phyloP scores from a whole-genome alignment of 1,140 invertebrate genomes.

The Rhagoletis zephyria region DNA sequence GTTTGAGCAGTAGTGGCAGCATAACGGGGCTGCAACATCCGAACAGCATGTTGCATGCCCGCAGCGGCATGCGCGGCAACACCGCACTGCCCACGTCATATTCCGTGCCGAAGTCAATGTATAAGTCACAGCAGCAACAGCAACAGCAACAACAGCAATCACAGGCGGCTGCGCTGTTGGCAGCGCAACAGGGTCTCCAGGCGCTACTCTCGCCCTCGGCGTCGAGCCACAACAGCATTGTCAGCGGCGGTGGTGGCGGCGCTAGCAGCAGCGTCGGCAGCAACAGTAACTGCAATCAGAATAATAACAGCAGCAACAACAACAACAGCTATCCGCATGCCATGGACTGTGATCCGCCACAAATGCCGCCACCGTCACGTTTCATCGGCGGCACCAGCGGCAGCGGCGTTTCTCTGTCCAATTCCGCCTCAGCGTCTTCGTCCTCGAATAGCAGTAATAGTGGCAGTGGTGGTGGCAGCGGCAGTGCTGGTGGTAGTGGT shows the following conservation, averaged over 20 bases:
- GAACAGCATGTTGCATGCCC: constrained; percentile 11
- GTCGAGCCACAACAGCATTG: constrained; percentile 47
- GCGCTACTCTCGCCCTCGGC: constrained; percentile 54
- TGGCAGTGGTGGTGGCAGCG: not conserved
- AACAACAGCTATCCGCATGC: constrained; percentile 66
- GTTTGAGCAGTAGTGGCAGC: constrained; percentile 48
- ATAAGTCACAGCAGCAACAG: constrained; percentile 55
- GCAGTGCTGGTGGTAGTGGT: not conserved
- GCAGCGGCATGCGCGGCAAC: constrained; percentile 21
- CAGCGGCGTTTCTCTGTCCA: constrained; percentile 50
- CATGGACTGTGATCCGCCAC: constrained; percentile 72
- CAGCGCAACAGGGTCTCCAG: constrained; percentile 56
- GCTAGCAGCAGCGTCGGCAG: constrained; percentile 29
- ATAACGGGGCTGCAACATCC: constrained; percentile 34
- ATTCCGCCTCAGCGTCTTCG: constrained; percentile 47
- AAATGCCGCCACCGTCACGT: constrained; percentile 55
- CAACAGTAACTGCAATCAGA: constrained; percentile 44
- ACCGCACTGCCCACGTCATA: not conserved
- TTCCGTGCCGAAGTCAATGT: constrained; percentile 55
- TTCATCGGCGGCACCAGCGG: constrained; percentile 58
- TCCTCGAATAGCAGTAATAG: constrained; percentile 53
- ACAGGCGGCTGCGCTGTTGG: constrained; percentile 54
- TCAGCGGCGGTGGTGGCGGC: constrained; percentile 45
- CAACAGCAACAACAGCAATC: not conserved
- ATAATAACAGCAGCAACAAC: constrained; percentile 47